Percentiles rank a stretch among this genome's conserved stretches.
Conservation (phyloP, 23 tunicate species). For the Ciona savignyi region DNA sequence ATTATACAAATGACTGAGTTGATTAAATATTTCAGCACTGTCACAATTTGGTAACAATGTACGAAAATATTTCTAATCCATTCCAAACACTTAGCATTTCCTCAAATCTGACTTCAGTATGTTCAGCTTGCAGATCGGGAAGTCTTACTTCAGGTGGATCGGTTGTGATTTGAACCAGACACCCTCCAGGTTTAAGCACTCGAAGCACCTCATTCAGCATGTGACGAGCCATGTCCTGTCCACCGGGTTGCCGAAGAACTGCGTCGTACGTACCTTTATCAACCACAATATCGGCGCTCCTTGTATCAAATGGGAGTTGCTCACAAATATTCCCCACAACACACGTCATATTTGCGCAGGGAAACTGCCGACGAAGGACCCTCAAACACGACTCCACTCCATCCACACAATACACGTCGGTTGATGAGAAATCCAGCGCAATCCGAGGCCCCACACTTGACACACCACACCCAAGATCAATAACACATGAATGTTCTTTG, state of each 20-base stretch:
- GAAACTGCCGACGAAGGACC: neutral
- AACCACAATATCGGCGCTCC: conserved; percentile 19
- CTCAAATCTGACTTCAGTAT: too few species aligned
- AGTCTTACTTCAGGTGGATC: conserved; percentile 59
- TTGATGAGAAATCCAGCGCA: neutral
- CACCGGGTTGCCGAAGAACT: conserved; percentile 21
- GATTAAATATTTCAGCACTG: too few species aligned
- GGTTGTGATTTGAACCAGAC: conserved; percentile 57
- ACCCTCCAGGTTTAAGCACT: conserved; percentile 36
- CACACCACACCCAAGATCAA: conserved; percentile 75
- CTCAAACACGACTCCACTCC: conserved; percentile 31
- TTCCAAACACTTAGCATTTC: too few species aligned
- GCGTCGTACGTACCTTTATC: conserved; percentile 89
- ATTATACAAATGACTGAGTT: too few species aligned
- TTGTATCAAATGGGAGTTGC: conserved; percentile 18
- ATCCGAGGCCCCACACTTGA: conserved; percentile 45
- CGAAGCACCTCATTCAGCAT: conserved; percentile 25
- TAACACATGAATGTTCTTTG: neutral
- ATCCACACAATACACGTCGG: conserved; percentile 62
- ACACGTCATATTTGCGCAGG: conserved; percentile 12
- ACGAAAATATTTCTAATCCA: too few species aligned
- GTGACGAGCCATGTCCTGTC: neutral
- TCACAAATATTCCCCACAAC: conserved; percentile 26
- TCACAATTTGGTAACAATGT: too few species aligned
- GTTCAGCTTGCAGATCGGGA: conserved; percentile 20